Evolutionary conservation across 2,113 vertebrate genomes (phyloP), one percentile per base, ranked within the genome.

Genomic region (Malurus alboscapulatus): DNA sequence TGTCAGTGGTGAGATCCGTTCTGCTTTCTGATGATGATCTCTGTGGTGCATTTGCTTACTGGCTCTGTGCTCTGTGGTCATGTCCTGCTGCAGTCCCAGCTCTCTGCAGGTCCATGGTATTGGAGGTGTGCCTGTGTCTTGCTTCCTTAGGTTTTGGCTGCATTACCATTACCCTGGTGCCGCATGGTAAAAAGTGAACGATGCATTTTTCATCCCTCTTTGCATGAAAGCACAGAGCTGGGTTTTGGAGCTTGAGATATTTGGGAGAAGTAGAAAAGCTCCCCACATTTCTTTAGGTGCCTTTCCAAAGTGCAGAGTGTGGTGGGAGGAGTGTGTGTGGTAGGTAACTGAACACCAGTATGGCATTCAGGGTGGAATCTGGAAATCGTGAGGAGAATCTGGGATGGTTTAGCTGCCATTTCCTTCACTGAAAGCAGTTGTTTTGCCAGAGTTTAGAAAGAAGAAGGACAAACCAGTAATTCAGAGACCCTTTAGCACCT

Each of bases 161-260:
- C 59, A 92, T 44, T 84, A 42, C 45, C 62, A 34, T 17, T 61
- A 3, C 13, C 22, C 6, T 17, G 32, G 17, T 62, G 21, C 24
- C 26, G 34, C 3, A 0, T 4, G 1, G 45, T 18, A 25, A n/a
- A 55, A 50, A 13, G 48, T 30, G 17, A 45, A 21, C 0, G 0
- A 5, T n/a, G 61, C 1, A 1, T 20, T 54, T 89, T 63, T 21
- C 12, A 12, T 50, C 47, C 47, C 14, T 22, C 17, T 2, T 45
- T 24, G 45, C 54, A 11, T 40, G 65, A 50, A 68, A 68, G 18
- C 40, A 25, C 53, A 29, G 25, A 53, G 34, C 44, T 18, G 13
- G 45, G 48, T 45, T 87, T 65, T 68, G 65, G 36, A 82, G 22
- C 18, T 50, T 26, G 25, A 84, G 54, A n/a, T 47, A 40, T 34